phyloP scores from a whole-genome alignment of 2,888 invertebrate genomes.

The Drosophila pegasa region DNA sequence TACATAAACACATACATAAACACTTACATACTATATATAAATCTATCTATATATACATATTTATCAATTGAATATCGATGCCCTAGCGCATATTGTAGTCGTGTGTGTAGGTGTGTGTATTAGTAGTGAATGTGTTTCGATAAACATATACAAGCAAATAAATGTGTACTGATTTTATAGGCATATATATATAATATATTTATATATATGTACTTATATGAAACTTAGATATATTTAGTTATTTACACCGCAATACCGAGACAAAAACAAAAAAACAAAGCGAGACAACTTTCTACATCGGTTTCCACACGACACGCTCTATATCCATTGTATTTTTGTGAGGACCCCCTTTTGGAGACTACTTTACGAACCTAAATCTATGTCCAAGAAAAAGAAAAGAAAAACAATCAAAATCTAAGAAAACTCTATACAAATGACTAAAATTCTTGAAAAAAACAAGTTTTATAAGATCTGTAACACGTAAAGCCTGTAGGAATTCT shows the following conservation, averaged over 20 bases:
- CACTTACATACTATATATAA: neutral
- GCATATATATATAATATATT: constrained; percentile 30
- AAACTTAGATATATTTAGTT: constrained; percentile 58
- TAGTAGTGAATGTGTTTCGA: constrained; percentile 52
- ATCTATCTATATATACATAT: constrained; percentile 2
- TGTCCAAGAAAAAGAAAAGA: constrained; percentile 13
- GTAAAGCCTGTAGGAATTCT: constrained; percentile 28
- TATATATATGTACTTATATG: constrained; percentile 31
- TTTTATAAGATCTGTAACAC: constrained; percentile 36
- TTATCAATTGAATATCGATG: constrained; percentile 27
- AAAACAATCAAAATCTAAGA: constrained; percentile 10
- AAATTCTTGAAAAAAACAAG: constrained; percentile 26
- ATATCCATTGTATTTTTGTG: constrained; percentile 69
- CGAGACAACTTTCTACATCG: constrained; percentile 36
- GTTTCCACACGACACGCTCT: constrained; percentile 66
- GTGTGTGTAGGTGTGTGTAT: constrained; percentile 37
- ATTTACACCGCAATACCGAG: constrained; percentile 44
- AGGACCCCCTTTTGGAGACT: constrained; percentile 64
- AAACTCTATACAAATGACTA: too few relatives aligned
- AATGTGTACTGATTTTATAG: constrained; percentile 78
- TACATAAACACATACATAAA: constrained; percentile 14
- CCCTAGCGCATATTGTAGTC: constrained; percentile 24
- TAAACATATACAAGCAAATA: constrained; percentile 56
- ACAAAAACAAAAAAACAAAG: too few relatives aligned
- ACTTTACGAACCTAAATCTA: constrained; percentile 34